These are phyloP conservation scores for Drosophila virilis DNA, from an alignment of 1,140 invertebrate species.

Conservation along the genomic window DNA sequence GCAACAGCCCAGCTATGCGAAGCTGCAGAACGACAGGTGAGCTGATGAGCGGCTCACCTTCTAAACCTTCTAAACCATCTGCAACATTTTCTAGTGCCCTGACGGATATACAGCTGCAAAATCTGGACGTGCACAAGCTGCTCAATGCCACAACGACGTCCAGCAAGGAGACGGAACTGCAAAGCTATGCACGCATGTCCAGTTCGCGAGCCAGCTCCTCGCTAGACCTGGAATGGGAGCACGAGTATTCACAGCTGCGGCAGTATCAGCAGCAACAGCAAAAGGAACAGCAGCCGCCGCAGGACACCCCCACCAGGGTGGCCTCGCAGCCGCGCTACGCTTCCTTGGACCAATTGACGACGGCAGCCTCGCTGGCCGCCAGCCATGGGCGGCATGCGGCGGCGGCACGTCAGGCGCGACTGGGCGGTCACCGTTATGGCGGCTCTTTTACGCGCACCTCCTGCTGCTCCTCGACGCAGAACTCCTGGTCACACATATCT, in stretches of 20 bases:
- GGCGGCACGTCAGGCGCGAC: constrained; percentile 30
- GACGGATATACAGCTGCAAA: constrained; percentile 75
- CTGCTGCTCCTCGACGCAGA: constrained; percentile 72
- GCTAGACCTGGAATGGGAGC: constrained; percentile 81
- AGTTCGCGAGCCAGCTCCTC: constrained; percentile 77
- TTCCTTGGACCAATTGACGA: constrained; percentile 62
- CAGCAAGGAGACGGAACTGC: constrained; percentile 69
- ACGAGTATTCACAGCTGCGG: constrained; percentile 71
- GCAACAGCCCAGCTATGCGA: constrained; percentile 69
- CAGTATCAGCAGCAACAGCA: constrained; percentile 61
- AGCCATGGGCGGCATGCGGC: constrained; percentile 48
- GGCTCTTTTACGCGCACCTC: constrained; percentile 73
- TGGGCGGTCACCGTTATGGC: constrained; percentile 47
- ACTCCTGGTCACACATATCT: constrained; percentile 82
- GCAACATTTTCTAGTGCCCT: constrained; percentile 17
- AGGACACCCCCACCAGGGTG: constrained; percentile 27
- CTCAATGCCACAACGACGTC: constrained; percentile 51
- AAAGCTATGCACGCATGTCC: constrained; percentile 50
- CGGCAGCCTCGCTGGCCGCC: constrained; percentile 37
- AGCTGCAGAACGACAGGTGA: constrained; percentile 69
- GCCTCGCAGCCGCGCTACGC: constrained; percentile 39
- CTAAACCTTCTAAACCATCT: background rate
- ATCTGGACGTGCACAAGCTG: constrained; percentile 72
- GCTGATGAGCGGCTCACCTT: background rate
- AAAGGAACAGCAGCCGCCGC: constrained; percentile 31